Percentiles rank a stretch among this genome's conserved stretches.
These are phyloP conservation scores for Oophaga sylvatica DNA, from an alignment of 2,797 vertebrate species.

Conservation along the genomic window DNA sequence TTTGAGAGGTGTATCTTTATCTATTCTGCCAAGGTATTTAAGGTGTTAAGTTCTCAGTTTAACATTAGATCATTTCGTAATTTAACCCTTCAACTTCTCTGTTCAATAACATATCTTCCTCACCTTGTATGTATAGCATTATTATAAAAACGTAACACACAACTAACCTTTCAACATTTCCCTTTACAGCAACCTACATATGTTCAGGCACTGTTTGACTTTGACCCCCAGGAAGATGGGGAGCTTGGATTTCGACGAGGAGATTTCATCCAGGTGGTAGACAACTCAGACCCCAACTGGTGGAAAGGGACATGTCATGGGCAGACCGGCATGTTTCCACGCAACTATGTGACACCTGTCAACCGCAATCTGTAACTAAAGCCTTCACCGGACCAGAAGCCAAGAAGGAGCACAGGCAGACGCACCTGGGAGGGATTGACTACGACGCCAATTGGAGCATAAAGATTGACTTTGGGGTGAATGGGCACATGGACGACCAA, in stretches of 20 bases:
- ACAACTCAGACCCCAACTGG: slow-evolving; percentile 96
- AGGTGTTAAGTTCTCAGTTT: background rate
- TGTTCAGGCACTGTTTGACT: slow-evolving; percentile 98
- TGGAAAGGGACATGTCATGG: slow-evolving; percentile 97
- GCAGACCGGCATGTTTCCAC: slow-evolving; percentile 98
- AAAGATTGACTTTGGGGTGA: slow-evolving; percentile 21
- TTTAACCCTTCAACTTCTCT: background rate
- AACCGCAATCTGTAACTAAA: slow-evolving; percentile 91
- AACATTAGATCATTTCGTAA: background rate
- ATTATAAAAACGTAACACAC: background rate
- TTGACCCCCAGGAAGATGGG: slow-evolving; percentile 97
- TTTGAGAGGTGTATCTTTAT: slow-evolving; percentile 30
- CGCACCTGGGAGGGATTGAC: slow-evolving; percentile 66
- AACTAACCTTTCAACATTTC: slow-evolving; percentile 10
- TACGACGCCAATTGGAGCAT: slow-evolving; percentile 10
- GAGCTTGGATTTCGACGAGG: slow-evolving; percentile 95
- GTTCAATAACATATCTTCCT: background rate
- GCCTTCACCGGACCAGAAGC: slow-evolving; percentile 72
- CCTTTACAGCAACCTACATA: slow-evolving; percentile 89
- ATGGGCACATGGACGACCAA: slow-evolving; percentile 35
- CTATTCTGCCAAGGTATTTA: slow-evolving; percentile 29
- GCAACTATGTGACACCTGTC: slow-evolving; percentile 97
- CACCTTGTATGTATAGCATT: background rate
- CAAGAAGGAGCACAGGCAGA: slow-evolving; percentile 71
- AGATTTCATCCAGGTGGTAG: slow-evolving; percentile 97